Conservation (phyloP, 2,113 vertebrate species). For the Haemorhous mexicanus region DNA sequence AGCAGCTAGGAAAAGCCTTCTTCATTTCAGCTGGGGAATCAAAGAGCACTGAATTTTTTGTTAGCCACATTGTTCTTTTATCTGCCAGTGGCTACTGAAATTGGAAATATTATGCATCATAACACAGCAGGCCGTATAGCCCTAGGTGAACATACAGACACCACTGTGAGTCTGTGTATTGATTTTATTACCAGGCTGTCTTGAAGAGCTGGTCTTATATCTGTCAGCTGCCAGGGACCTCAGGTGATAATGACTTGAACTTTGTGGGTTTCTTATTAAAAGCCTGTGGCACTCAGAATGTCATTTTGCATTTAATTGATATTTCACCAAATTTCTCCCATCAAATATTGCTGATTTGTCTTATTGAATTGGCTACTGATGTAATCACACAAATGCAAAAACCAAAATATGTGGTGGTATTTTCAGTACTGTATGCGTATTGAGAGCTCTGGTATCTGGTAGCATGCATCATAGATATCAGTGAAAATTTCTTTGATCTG, state of each 20-base stretch:
- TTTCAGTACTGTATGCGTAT: not conserved
- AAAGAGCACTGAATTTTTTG: not conserved
- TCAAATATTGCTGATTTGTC: not conserved
- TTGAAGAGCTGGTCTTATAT: not conserved
- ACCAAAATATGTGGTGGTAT: not conserved
- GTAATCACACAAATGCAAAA: not conserved
- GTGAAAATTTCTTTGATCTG: not conserved
- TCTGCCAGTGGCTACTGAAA: not conserved
- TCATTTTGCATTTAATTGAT: not conserved
- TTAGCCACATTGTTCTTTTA: not conserved
- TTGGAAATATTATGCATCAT: not conserved
- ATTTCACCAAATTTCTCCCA: not conserved
- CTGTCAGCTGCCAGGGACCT: not conserved
- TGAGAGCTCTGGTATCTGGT: not conserved
- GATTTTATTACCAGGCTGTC: conserved; percentile 9
- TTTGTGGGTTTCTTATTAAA: not conserved
- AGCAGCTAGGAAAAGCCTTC: not conserved
- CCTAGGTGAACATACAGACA: not conserved
- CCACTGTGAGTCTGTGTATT: not conserved
- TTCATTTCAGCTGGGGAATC: not conserved
- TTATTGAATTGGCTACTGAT: not conserved
- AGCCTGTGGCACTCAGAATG: not conserved
- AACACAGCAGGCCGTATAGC: not conserved
- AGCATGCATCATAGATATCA: fast-evolving
- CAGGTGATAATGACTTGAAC: not conserved